phyloP scores from a whole-genome alignment of 2,113 vertebrate genomes.

The Onychostoma macrolepis region DNA sequence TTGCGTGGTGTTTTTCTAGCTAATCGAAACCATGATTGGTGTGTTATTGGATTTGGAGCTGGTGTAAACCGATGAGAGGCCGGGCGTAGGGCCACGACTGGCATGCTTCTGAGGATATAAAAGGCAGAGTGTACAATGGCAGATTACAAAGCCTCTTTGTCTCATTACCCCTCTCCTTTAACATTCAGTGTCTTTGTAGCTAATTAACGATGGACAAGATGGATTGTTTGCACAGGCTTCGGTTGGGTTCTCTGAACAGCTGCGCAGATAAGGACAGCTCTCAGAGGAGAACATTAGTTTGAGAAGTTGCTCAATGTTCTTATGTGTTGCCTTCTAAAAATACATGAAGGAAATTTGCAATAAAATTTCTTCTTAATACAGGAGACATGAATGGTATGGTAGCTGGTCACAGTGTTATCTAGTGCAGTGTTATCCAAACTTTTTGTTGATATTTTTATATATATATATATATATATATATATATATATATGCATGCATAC shows the following conservation, averaged over 20 bases:
- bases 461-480: too few relatives aligned
- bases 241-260: conserved; percentile 8
- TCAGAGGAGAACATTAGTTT: neutral
- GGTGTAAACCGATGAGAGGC: conserved; percentile 20
- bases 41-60: conserved; percentile 27
- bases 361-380: neutral
- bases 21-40: conserved; percentile 21
- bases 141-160: conserved; percentile 41
- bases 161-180: conserved; percentile 7
- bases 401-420: neutral
- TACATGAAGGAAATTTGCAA: neutral
- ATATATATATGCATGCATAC: too few relatives aligned
- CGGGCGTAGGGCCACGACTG: conserved; percentile 4
- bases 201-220: conserved; percentile 24
- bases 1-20: conserved; percentile 18
- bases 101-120: conserved; percentile 31
- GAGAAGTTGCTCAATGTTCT: neutral
- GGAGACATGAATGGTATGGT: neutral
- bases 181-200: conserved; percentile 24
- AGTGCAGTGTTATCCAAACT: too few relatives aligned
- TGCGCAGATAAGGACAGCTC: neutral
- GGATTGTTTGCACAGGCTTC: conserved; percentile 18
- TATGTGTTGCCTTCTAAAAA: neutral
- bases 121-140: conserved; percentile 3
- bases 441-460: too few relatives aligned